Evolutionary conservation across 2,797 vertebrate species (phyloP), one percentile per base, ranked within the genome.

Genomic region (Danio kyathit): DNA sequence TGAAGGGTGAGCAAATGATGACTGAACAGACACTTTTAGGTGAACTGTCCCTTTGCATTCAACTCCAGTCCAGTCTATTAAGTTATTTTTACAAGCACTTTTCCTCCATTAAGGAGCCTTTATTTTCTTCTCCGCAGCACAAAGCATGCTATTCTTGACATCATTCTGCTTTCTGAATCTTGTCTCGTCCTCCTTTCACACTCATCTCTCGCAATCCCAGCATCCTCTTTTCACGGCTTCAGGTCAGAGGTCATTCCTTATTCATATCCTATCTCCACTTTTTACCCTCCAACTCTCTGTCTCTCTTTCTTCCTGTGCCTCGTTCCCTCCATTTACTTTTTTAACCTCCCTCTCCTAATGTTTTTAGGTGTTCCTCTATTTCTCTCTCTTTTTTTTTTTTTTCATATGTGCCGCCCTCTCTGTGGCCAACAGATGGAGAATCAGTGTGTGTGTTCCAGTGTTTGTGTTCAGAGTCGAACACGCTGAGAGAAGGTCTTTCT

Each of bases 381-480:
- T 69, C 38, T 29, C 29, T 29, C 76, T 82, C 38, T 54, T 8
- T 52, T 17, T 49, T 76, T 82, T 38, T 54, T 8, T 52, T 17
- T 49, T 16, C 74, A 43, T 7, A 13, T 60, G 29, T 57, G 17
- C 44, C 40, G 19, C 38, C 14, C 52, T 77, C 65, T 57, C 72
- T 76, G 76, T 71, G 63, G 76, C 74, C 76, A 83, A 81, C 86
- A 87, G 84, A 88, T 88, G 83, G 87, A 74, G 71, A 75, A 81
- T 82, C 87, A 88, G 84, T 85, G 81, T 87, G 83, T 84, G 85
- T 76, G 80, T 86, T 79, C 85, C 77, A 82, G 41, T 17, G 29
- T 74, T 86, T 84, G 63, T 81, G 80, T 85, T 84, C 76, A 84
- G 84, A 87, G 63, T 74, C 67, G 16, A 61, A 57, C 85, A 79